Base-by-base conservation (phyloP, 2,888 invertebrate genomes). In the Drosophila imparisetae region DNA sequence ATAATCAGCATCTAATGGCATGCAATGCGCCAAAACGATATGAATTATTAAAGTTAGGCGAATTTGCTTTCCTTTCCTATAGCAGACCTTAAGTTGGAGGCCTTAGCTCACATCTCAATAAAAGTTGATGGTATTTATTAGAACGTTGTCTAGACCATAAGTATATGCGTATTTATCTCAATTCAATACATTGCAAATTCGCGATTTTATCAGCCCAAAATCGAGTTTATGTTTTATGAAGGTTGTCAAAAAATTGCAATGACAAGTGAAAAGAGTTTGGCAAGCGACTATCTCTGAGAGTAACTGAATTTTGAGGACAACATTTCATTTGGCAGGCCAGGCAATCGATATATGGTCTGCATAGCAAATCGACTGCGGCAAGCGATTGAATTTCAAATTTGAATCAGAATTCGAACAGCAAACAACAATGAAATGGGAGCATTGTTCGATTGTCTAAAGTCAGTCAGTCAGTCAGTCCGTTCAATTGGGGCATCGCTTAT, bases 1-100 rank as follows among this genome's bases (percentile, higher is more conserved):
- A 59, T 53, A 57, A 63, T 62, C 75, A 40, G 15, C 50, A 15
- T 50, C 10, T 8, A 32, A 27, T 42, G 13, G 18, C 29, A 15
- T 1, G 15, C 40, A 45, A 60, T 64, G 53, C 49, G 32, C 24
- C 67, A 72, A 70, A 69, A 50, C 30, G 49, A 36, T 55, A 55
- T 80, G 54, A 72, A 75, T 85, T 79, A 72, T 72, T 74, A 55
- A 71, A 66, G 48, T 60, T 45, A 29, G n/a, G 45, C 6, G 30
- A 52, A 53, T 60, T 52, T 38, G 27, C n/a, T 10, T 21, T 48
- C 27, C 27, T 6, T 29, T n/a, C 24, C 36, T 18, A 6, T 11
- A 11, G 24, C 18, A 5, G 45, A 24, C 27, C 27, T 55, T 21
- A 0, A 15, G 21, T 10, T 24, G 4, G 13, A n/a, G 42, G 42